Conservation (phyloP, 2,797 vertebrate genomes). For the Morus bassanus region DNA sequence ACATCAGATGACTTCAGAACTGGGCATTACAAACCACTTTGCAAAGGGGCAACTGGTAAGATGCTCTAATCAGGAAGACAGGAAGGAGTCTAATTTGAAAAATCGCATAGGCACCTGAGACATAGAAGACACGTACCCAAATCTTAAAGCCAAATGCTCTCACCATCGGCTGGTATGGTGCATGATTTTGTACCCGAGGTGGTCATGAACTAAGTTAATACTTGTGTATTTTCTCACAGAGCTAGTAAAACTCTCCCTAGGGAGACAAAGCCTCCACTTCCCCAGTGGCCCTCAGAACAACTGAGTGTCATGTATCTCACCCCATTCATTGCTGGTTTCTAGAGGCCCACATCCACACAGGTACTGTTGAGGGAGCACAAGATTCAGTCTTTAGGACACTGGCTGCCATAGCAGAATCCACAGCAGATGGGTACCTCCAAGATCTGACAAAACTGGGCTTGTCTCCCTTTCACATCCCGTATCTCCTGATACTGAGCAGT, state of each 20-base stretch:
- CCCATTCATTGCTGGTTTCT: background rate
- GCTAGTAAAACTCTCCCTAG: rapidly evolving
- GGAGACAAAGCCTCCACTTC: background rate
- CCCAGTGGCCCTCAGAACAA: background rate
- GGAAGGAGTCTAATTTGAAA: background rate
- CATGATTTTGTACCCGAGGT: background rate
- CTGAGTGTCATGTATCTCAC: rapidly evolving
- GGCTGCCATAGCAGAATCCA: background rate
- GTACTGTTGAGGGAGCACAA: background rate
- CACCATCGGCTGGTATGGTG: background rate
- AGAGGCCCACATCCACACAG: background rate
- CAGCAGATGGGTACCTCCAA: background rate
- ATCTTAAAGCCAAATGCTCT: background rate
- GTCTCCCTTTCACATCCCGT: background rate
- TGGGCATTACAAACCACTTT: background rate
- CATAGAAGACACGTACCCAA: rapidly evolving
- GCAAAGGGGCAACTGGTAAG: background rate
- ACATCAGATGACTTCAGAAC: background rate
- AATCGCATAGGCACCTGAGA: background rate
- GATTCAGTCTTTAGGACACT: background rate
- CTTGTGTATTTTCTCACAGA: background rate
- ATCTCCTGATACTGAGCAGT: background rate
- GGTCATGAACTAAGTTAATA: background rate
- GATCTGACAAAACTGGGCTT: background rate
- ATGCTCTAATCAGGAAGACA: background rate